Percentiles rank a stretch among this genome's conserved stretches.
phyloP scores from a whole-genome alignment of 2,113 vertebrate species.

The Hypomesus transpacificus region DNA sequence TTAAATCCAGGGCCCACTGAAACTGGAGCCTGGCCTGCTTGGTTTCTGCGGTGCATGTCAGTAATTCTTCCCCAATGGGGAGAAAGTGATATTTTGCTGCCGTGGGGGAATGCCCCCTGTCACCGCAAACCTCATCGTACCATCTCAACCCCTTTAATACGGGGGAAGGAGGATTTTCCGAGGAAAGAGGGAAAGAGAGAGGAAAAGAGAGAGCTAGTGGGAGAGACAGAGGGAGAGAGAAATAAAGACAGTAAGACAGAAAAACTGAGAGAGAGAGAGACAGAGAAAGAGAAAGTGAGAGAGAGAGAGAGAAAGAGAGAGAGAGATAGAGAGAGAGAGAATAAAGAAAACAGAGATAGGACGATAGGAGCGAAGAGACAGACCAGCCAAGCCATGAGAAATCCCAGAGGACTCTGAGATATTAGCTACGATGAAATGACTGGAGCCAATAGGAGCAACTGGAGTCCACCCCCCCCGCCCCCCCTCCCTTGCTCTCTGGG shows the following conservation, averaged over 20 bases:
- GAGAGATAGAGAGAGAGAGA: not conserved
- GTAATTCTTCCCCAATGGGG: conserved; percentile 56
- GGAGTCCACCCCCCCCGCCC: not conserved
- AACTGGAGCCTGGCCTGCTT: conserved; percentile 54
- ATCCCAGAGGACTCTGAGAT: not conserved
- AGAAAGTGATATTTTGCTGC: conserved; percentile 73
- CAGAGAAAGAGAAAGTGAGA: not conserved
- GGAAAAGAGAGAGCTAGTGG: not conserved
- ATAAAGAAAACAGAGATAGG: not conserved
- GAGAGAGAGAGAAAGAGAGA: not conserved
- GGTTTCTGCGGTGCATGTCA: conserved; percentile 66
- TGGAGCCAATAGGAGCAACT: not conserved
- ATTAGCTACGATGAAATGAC: not conserved
- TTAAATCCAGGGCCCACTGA: conserved; percentile 60
- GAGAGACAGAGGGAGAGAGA: not conserved
- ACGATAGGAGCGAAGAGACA: not conserved
- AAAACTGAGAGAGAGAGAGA: not conserved
- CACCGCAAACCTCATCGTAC: conserved; percentile 63
- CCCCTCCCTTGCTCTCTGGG: not conserved
- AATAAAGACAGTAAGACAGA: not conserved
- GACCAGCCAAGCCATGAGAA: not conserved
- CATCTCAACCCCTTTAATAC: conserved; percentile 18
- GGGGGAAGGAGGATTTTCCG: conserved; percentile 28
- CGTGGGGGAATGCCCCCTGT: conserved; percentile 58
- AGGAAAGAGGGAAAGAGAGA: not conserved